phyloP scores from a whole-genome alignment of 2,797 vertebrate species.

The Merluccius polli region DNA sequence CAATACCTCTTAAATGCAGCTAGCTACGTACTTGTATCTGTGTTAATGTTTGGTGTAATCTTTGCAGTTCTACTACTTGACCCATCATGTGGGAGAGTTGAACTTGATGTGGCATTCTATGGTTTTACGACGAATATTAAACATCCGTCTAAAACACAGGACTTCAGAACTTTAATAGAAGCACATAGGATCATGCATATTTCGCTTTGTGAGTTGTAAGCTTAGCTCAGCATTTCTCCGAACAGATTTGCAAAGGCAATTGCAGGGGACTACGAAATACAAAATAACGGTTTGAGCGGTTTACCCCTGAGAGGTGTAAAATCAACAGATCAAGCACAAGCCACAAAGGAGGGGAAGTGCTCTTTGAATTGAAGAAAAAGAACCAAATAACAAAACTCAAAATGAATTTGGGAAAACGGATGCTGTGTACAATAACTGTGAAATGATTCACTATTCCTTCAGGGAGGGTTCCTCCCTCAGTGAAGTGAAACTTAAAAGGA shows the following conservation, averaged over 20 bases:
- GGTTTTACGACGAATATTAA: constrained; percentile 1
- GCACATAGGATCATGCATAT: constrained; percentile 23
- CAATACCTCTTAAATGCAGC: constrained; percentile 49
- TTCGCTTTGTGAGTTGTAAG: constrained; percentile 30
- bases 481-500: background rate
- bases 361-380: background rate
- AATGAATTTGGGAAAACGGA: background rate
- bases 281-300: background rate
- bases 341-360: background rate
- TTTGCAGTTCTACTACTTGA: constrained; percentile 11
- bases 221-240: constrained; percentile 22
- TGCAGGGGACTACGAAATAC: background rate
- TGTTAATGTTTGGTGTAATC: constrained; percentile 22
- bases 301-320: background rate
- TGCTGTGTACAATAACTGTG: background rate
- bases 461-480: constrained; percentile 1
- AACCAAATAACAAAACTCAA: background rate
- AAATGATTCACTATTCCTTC: background rate
- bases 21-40: constrained; percentile 32
- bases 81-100: background rate
- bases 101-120: constrained; percentile 7
- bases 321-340: background rate
- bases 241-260: constrained; percentile 26
- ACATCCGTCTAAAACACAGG: background rate
- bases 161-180: constrained; percentile 13